Percentiles rank a stretch among this genome's conserved stretches.
phyloP scores from a whole-genome alignment of 2,113 vertebrate genomes.

The Dolichotis patagonum region DNA sequence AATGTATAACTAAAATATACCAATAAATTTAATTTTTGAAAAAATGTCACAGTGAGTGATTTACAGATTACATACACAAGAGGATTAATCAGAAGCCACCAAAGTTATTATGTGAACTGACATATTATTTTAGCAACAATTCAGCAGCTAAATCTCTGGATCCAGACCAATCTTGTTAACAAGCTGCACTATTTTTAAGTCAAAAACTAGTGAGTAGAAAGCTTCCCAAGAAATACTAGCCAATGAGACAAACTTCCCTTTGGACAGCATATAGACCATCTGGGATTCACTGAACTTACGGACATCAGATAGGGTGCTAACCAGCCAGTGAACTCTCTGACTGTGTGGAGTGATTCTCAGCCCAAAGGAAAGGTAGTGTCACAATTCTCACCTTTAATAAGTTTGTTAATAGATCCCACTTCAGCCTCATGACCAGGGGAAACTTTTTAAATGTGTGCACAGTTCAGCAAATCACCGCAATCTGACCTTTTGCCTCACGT shows the following conservation, averaged over 20 bases:
- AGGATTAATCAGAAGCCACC: not conserved
- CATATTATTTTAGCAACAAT: no score
- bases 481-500: not conserved
- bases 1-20: not conserved
- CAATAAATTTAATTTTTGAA: not conserved
- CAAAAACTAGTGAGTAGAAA: not conserved
- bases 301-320: not conserved
- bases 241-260: not conserved
- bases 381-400: not conserved
- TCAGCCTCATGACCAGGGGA: not conserved
- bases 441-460: not conserved
- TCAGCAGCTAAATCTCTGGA: rapidly evolving
- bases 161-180: not conserved
- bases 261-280: not conserved
- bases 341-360: not conserved
- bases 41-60: not conserved
- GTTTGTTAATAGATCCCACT: not conserved
- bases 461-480: not conserved
- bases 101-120: not conserved
- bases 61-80: not conserved
- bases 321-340: rapidly evolving
- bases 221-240: rapidly evolving
- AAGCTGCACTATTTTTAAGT: not conserved
- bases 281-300: not conserved
- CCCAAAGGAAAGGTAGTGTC: not conserved